Evolutionary conservation across 2,113 vertebrate species (phyloP).

Genomic region (Leptodactylus fuscus): DNA sequence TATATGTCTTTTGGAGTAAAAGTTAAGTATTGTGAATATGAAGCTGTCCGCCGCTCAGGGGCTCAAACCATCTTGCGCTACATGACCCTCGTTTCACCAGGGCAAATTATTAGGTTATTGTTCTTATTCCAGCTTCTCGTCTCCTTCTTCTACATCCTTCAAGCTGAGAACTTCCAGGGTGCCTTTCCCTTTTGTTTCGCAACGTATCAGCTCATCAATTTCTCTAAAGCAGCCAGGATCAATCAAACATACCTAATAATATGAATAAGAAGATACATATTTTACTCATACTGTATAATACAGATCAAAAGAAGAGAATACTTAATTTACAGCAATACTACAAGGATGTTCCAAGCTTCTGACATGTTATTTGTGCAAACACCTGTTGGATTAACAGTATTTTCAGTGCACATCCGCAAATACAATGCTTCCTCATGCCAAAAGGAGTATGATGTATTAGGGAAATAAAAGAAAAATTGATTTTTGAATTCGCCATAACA

Average conservation of each 20-base stretch:
- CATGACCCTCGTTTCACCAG: neutral
- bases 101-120: neutral
- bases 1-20: neutral
- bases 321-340: too few species aligned
- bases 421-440: too few species aligned
- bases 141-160: constrained; percentile 97
- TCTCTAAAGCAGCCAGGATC: constrained; percentile 97
- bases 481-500: too few species aligned
- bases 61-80: neutral
- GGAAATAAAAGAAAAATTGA: too few species aligned
- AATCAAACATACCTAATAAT: constrained; percentile 86
- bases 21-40: neutral
- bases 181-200: constrained; percentile 91
- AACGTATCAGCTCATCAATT: constrained; percentile 94
- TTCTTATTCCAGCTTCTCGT: constrained; percentile 86
- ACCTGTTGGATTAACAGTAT: too few species aligned
- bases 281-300: neutral
- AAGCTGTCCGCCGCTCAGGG: constrained; percentile 1
- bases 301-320: too few species aligned
- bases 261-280: neutral
- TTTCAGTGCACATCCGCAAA: too few species aligned
- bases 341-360: neutral
- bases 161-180: constrained; percentile 91
- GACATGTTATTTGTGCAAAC: too few species aligned
- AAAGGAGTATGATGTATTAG: too few species aligned